Evolutionary conservation across 2,888 invertebrate genomes (phyloP), one percentile per base, ranked within the genome.

Genomic region (Clanis bilineata): DNA sequence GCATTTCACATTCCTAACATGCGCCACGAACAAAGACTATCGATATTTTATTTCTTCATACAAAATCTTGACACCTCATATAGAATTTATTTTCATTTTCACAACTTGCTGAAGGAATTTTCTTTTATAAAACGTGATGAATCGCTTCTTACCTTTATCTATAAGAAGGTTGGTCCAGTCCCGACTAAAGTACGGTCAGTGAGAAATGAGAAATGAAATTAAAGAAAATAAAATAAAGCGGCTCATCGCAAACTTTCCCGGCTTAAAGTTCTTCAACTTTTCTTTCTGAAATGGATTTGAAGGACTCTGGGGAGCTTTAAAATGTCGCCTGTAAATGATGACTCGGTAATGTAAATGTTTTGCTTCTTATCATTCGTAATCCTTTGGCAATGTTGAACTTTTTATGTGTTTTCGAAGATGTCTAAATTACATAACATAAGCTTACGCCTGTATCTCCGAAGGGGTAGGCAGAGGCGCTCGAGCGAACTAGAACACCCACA

Each of bases 281-380:
- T 63, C 68, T 69, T 66, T 69, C 57, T 58, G 58, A 67, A 70
- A 73, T 71, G 66, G 65, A 70, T 68, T 75, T 65, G 65, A 63
- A 59, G 59, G 62, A 56, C 66, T 59, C 64, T 21, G n/a, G 65
- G 55, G 65, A 57, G 67, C 63, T 67, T 67, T 71, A 62, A 65
- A 65, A 28, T 67, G 68, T 69, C 54, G 38, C 43, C 36, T 25
- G 22, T 54, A 66, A 64, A 60, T 58, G 25, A 62, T 66, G 62
- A 65, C 54, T 64, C 51, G 57, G 41, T 47, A 28, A 25, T n/a
- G 32, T 22, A 23, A 39, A 64, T 56, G 28, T 47, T 18, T 51
- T 28, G 28, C 10, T 10, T 9, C 1, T 32, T 21, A 18, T 1
- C 15, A 51, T 47, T 47, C 25, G 25, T 15, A 9, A 47, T 47